Conservation (phyloP, 1,140 invertebrate species). For the Planococcus citri region DNA sequence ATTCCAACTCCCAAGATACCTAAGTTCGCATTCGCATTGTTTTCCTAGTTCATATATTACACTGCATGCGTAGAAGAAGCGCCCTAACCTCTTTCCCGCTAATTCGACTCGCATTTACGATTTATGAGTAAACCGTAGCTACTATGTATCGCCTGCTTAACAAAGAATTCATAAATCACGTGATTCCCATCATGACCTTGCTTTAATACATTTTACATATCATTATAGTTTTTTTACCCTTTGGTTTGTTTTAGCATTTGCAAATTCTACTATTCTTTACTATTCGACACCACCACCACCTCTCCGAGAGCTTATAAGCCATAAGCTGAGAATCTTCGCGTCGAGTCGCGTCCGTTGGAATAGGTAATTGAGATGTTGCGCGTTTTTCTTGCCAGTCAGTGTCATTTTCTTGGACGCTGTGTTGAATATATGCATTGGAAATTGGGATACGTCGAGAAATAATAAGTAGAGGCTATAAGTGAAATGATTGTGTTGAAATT, state of each 20-base stretch:
- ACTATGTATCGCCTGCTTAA: conserved; percentile 12
- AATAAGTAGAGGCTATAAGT: too few relatives aligned
- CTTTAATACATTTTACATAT: conserved; percentile 14
- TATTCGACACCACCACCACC: too few relatives aligned
- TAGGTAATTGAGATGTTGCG: too few relatives aligned
- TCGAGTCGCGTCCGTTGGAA: too few relatives aligned
- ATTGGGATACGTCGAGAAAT: too few relatives aligned
- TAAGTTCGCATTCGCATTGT: conserved; percentile 15
- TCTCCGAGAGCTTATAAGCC: too few relatives aligned
- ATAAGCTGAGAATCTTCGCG: too few relatives aligned
- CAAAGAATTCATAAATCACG: conserved; percentile 19
- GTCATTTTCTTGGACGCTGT: too few relatives aligned
- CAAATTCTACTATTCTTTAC: neutral
- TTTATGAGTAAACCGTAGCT: conserved; percentile 26
- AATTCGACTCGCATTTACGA: conserved; percentile 11
- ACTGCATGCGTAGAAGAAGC: conserved; percentile 20
- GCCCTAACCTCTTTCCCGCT: conserved; percentile 22
- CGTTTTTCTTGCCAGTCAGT: too few relatives aligned
- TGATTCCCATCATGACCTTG: conserved; percentile 14
- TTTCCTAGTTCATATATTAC: conserved; percentile 17
- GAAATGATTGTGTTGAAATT: too few relatives aligned
- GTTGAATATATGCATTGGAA: too few relatives aligned
- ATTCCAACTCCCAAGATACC: too few relatives aligned
- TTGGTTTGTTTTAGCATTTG: neutral
- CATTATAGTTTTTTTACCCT: conserved; percentile 4